These are phyloP conservation scores for Coptodon rendalli DNA, from an alignment of 2,113 vertebrate genomes.

Conservation along the genomic window DNA sequence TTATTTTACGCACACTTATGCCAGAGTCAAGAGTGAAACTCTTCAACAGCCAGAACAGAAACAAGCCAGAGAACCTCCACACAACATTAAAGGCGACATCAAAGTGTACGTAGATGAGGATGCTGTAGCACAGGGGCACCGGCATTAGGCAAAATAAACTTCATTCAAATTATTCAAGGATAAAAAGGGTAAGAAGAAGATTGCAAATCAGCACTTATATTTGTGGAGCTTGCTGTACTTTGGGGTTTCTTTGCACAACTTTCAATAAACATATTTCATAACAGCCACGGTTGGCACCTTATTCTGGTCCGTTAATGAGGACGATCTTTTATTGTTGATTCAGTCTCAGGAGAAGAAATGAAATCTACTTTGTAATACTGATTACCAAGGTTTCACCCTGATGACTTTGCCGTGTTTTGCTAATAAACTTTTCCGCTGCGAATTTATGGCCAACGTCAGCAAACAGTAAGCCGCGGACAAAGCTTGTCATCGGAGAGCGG, in stretches of 20 bases:
- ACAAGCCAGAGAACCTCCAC: background rate
- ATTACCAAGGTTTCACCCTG: slow-evolving; percentile 35
- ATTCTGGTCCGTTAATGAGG: slow-evolving; percentile 40
- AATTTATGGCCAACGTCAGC: slow-evolving; percentile 16
- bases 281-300: slow-evolving; percentile 25
- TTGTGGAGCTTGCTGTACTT: slow-evolving; percentile 33
- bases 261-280: slow-evolving; percentile 51
- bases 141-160: slow-evolving; percentile 30
- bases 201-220: slow-evolving; percentile 66
- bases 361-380: slow-evolving; percentile 19
- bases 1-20: background rate
- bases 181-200: slow-evolving; percentile 46
- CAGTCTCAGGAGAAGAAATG: slow-evolving; percentile 17
- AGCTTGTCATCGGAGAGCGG: background rate
- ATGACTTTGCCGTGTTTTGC: slow-evolving; percentile 36
- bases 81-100: slow-evolving; percentile 57
- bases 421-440: slow-evolving; percentile 21
- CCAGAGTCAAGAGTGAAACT: background rate
- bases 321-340: slow-evolving; percentile 45
- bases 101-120: slow-evolving; percentile 54
- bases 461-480: background rate
- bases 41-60: background rate
- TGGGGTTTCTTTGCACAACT: slow-evolving; percentile 12
- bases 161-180: slow-evolving; percentile 61
- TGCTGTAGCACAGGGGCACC: slow-evolving; percentile 21